Conservation (phyloP, 2,888 invertebrate genomes). For the Mythimna impura region DNA sequence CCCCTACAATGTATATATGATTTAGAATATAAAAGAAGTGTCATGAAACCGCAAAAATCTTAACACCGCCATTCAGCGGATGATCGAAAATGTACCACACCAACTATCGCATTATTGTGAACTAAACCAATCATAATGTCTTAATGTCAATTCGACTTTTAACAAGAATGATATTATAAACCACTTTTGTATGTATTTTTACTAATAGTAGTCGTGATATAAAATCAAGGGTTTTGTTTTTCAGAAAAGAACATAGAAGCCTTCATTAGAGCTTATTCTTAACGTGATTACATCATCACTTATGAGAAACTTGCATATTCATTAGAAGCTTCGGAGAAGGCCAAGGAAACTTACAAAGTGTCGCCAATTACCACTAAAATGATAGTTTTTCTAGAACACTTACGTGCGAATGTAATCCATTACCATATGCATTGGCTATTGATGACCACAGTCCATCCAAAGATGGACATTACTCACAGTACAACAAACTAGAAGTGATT, state of each 20-base stretch:
- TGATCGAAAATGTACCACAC: too few relatives aligned
- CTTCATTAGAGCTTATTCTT: background rate
- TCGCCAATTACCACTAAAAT: conserved; percentile 54
- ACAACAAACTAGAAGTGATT: conserved; percentile 59
- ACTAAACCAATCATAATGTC: too few relatives aligned
- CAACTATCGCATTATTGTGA: too few relatives aligned
- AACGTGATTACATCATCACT: conserved; percentile 14
- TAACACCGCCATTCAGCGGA: too few relatives aligned
- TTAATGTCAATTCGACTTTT: too few relatives aligned
- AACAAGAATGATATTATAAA: too few relatives aligned
- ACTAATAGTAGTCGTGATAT: background rate
- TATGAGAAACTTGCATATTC: conserved; percentile 37
- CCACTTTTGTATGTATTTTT: too few relatives aligned
- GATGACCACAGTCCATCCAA: conserved; percentile 51
- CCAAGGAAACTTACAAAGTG: conserved; percentile 47
- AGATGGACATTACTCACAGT: conserved; percentile 44
- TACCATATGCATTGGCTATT: conserved; percentile 56
- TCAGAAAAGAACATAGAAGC: background rate
- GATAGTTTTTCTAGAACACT: conserved; percentile 46
- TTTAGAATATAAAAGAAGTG: too few relatives aligned
- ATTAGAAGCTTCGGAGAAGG: conserved; percentile 36
- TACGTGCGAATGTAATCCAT: conserved; percentile 52
- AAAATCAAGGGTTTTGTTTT: background rate
- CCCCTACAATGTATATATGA: too few relatives aligned
- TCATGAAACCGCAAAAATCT: too few relatives aligned